Evolutionary conservation across 2,888 invertebrate species (phyloP).

Genomic region (Litoditis marina): DNA sequence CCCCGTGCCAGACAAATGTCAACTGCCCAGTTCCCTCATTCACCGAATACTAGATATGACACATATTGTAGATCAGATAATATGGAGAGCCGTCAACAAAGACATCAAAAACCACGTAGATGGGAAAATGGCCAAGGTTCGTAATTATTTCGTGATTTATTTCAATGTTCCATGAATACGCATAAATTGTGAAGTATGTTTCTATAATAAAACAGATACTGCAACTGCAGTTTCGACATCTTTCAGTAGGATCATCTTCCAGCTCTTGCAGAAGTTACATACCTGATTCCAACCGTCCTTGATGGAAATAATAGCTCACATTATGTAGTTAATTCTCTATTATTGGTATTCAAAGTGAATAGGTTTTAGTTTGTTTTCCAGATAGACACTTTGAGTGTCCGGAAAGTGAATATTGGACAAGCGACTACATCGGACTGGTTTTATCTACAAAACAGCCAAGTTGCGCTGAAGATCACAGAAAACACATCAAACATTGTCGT

Average conservation of each 20-base stretch:
- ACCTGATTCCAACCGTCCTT: too few relatives aligned
- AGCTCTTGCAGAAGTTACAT: not conserved
- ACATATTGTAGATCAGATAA: slow-evolving; percentile 31
- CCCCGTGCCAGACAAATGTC: not conserved
- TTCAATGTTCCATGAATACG: not conserved
- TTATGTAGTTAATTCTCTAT: too few relatives aligned
- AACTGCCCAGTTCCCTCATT: slow-evolving; percentile 10
- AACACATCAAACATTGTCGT: slow-evolving; percentile 32
- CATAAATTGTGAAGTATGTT: too few relatives aligned
- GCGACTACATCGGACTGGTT: slow-evolving; percentile 16
- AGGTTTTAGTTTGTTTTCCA: slow-evolving; percentile 4
- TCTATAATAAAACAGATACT: not conserved
- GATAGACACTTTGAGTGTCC: slow-evolving; percentile 29
- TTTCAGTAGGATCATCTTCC: not conserved
- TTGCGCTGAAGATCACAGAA: slow-evolving; percentile 28
- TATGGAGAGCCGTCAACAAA: slow-evolving; percentile 17
- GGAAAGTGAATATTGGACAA: slow-evolving; percentile 32
- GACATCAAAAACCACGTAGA: slow-evolving; percentile 25
- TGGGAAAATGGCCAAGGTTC: slow-evolving; percentile 15
- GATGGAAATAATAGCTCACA: too few relatives aligned
- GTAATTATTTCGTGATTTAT: not conserved
- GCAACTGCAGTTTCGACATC: not conserved
- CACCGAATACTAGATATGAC: slow-evolving; percentile 24
- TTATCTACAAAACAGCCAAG: slow-evolving; percentile 23
- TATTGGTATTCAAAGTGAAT: not conserved